Base-by-base conservation (phyloP, 2,888 invertebrate genomes). In the Cremastobaeus sp. region DNA sequence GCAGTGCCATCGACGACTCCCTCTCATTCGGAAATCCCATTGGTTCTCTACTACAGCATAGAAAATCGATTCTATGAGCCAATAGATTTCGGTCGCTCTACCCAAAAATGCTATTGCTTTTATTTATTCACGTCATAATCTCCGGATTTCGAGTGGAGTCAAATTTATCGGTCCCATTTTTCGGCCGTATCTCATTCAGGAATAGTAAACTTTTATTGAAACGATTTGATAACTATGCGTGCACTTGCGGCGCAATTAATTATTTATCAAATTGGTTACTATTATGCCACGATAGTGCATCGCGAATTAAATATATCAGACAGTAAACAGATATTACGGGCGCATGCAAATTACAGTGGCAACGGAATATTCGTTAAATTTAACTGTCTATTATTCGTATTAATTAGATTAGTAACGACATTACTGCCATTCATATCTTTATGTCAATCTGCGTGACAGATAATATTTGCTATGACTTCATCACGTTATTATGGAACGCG, bases 1-100 rank as follows among this genome's bases (percentile, higher is more conserved):
- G 17, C 52, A 64, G 57, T 54, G 54, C 47, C 74, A 64, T 57
- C 57, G 47, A 41, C 62, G 39, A 62, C 54, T 35, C 64, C 45
- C 70, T 55, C 52, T 66, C 55, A 52, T 70, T 70, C 62, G 25
- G 18, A 20, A 65, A 65, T 48, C 41, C 65, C 50, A 74, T 70
- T 74, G 70, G 52, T 60, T 55, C 60, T 20, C 15, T 25, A 52
- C 25, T 47, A 64, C 11, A 28, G 15, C 41, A 48, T 47, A 55
- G 55, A 74, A 64, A 60, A 74, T 74, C 70, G 54, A 66, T 74
- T 55, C 50, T 30, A 62, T 18, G 21, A 39, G 45, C 39, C 62
- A 43, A 57, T 57, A 52, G 35, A 52, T 21, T 52, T 37, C 21
- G 8, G 14, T 6, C 28, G 15, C 25, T 52, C 12, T 21, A 37